These are phyloP conservation scores for Caenorhabditis sulstoni DNA, from an alignment of 2,888 invertebrate species.

Conservation along the genomic window DNA sequence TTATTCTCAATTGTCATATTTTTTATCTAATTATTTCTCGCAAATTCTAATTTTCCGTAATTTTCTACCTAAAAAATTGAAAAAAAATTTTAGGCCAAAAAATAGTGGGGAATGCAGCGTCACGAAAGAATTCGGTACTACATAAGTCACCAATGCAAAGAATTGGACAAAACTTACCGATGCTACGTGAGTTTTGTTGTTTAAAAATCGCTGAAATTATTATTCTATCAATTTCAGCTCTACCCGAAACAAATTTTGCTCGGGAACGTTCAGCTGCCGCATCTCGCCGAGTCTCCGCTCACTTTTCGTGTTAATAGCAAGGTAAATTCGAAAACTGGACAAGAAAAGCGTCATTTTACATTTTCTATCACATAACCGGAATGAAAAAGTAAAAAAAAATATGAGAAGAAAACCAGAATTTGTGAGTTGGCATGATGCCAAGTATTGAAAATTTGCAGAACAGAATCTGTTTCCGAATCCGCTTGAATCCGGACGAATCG, in stretches of 20 bases:
- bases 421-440: too few species aligned
- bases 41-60: too few species aligned
- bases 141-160: slow-evolving; percentile 35
- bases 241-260: slow-evolving; percentile 39
- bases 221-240: too few species aligned
- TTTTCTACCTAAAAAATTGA: background rate
- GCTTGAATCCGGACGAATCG: slow-evolving; percentile 1
- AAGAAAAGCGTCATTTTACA: too few species aligned
- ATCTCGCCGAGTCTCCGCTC: slow-evolving; percentile 19
- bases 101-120: slow-evolving; percentile 27
- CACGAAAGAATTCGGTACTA: slow-evolving; percentile 42
- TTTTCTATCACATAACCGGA: too few species aligned
- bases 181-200: slow-evolving; percentile 29
- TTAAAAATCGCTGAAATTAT: too few species aligned
- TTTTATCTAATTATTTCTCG: too few species aligned
- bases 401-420: too few species aligned
- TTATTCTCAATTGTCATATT: background rate
- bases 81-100: background rate
- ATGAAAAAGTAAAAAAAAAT: too few species aligned
- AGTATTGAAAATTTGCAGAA: slow-evolving; percentile 22
- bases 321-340: background rate
- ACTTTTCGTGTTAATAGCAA: slow-evolving; percentile 30
- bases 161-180: slow-evolving; percentile 18
- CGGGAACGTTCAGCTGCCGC: slow-evolving; percentile 21
- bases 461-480: slow-evolving; percentile 42